Evolutionary conservation across 2,888 invertebrate genomes (phyloP).

Genomic region (Chaetoderma sp.): DNA sequence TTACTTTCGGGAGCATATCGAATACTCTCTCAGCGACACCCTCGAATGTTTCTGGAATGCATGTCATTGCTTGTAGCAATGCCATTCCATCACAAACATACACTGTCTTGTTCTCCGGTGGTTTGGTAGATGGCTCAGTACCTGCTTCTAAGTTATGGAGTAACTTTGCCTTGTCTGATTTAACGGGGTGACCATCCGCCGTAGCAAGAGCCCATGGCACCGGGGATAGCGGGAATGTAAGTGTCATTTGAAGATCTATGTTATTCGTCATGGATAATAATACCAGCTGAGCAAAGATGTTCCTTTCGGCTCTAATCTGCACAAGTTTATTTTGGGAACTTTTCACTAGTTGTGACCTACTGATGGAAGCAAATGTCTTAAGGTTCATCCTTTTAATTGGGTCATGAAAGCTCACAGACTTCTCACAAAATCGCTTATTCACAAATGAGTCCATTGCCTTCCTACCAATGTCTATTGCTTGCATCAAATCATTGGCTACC

Average conservation of each 20-base stretch:
- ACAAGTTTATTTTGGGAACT: conserved; percentile 24
- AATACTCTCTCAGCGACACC: too few species aligned
- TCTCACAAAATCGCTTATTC: conserved; percentile 11
- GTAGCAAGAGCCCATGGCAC: conserved; percentile 34
- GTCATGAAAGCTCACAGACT: conserved; percentile 21
- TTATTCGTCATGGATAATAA: conserved; percentile 23
- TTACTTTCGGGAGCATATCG: too few species aligned
- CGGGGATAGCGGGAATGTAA: conserved; percentile 28
- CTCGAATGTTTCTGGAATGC: too few species aligned
- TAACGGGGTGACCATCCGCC: conserved; percentile 31
- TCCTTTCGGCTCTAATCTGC: conserved; percentile 28
- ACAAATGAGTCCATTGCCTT: conserved; percentile 16
- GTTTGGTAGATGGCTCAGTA: too few species aligned
- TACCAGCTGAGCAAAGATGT: conserved; percentile 26
- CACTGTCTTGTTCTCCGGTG: too few species aligned
- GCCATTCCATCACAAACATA: too few species aligned
- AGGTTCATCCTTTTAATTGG: conserved; percentile 26
- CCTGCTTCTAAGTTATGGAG: too few species aligned
- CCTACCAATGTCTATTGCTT: conserved; percentile 5
- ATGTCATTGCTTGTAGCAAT: too few species aligned
- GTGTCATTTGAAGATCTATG: conserved; percentile 25
- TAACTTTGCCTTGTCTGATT: conserved; percentile 31
- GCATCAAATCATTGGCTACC: conserved; percentile 14
- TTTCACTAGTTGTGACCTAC: conserved; percentile 3
- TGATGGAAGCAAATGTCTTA: conserved; percentile 26